Percentiles rank a stretch among this genome's conserved stretches.
Conservation (phyloP, 2,888 invertebrate species). For the Rhynchonema sp. region DNA sequence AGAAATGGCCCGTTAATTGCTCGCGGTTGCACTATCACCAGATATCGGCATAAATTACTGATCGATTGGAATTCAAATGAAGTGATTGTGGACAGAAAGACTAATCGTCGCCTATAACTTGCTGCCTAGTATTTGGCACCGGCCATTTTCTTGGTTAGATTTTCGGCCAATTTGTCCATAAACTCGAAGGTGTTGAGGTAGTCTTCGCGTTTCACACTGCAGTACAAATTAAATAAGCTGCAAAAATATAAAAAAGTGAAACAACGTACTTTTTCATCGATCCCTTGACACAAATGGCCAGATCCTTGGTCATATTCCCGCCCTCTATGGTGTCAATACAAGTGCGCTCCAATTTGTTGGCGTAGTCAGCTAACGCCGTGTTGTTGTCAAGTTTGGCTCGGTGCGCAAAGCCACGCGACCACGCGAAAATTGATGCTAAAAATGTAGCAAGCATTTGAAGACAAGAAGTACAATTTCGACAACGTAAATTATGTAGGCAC, state of each 20-base stretch:
- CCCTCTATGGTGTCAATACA: constrained; percentile 85
- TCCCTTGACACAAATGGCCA: constrained; percentile 92
- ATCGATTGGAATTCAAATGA: no score
- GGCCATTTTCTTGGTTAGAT: constrained; percentile 38
- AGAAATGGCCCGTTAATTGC: no score
- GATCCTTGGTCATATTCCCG: constrained; percentile 91
- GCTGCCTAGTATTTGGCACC: no score
- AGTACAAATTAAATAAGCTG: constrained; percentile 8
- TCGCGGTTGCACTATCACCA: no score
- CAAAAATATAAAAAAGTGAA: not conserved
- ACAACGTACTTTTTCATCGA: constrained; percentile 43
- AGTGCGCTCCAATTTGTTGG: constrained; percentile 46
- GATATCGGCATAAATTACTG: no score
- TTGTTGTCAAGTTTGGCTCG: constrained; percentile 83
- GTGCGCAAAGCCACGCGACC: constrained; percentile 80
- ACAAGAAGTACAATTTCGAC: no score
- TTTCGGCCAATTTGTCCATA: constrained; percentile 77
- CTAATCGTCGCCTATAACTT: no score
- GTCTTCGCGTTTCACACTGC: constrained; percentile 47
- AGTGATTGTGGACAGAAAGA: no score
- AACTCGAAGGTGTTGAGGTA: constrained; percentile 94
- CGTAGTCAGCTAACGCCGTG: constrained; percentile 64
- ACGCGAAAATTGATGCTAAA: constrained; percentile 81
- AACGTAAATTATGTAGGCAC: no score
- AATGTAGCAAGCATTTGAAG: no score